phyloP scores from a whole-genome alignment of 2,888 invertebrate species.

The Caenorhabditis imperialis region DNA sequence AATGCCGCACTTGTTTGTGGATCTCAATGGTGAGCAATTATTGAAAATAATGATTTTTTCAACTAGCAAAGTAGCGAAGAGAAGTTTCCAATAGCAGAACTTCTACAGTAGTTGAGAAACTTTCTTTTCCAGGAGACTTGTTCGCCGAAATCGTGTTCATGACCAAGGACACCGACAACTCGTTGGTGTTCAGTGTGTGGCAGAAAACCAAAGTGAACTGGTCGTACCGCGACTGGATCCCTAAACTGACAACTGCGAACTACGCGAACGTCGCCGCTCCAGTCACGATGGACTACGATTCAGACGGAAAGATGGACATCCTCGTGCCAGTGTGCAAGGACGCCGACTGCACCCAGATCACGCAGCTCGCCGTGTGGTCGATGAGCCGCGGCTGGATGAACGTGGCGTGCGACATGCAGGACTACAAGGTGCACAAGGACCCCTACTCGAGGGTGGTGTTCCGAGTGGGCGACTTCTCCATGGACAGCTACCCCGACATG shows the following conservation, averaged over 20 bases:
- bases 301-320: constrained; percentile 70
- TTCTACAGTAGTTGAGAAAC: no score
- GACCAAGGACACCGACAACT: constrained; percentile 52
- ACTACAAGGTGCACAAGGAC: constrained; percentile 35
- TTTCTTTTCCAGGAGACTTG: constrained; percentile 57
- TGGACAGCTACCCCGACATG: constrained; percentile 76
- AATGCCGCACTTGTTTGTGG: constrained; percentile 63
- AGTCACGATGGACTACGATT: constrained; percentile 71
- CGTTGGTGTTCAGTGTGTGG: constrained; percentile 33
- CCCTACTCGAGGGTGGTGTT: constrained; percentile 62
- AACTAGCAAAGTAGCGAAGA: no score
- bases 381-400: constrained; percentile 47
- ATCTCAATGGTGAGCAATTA: constrained; percentile 40
- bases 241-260: constrained; percentile 26
- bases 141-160: constrained; percentile 73
- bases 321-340: constrained; percentile 72
- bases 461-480: constrained; percentile 74
- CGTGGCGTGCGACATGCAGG: constrained; percentile 65
- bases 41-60: no score
- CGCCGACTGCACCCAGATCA: constrained; percentile 50
- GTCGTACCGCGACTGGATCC: constrained; percentile 36
- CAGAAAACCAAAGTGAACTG: constrained; percentile 45
- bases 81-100: no score
- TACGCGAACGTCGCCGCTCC: constrained; percentile 62
- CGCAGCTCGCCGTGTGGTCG: constrained; percentile 37